A percentile compares a stretch with the other conserved stretches of the same genome.
These are phyloP conservation scores for Drosophila putrida DNA, from an alignment of 2,888 invertebrate species.

Conservation along the genomic window DNA sequence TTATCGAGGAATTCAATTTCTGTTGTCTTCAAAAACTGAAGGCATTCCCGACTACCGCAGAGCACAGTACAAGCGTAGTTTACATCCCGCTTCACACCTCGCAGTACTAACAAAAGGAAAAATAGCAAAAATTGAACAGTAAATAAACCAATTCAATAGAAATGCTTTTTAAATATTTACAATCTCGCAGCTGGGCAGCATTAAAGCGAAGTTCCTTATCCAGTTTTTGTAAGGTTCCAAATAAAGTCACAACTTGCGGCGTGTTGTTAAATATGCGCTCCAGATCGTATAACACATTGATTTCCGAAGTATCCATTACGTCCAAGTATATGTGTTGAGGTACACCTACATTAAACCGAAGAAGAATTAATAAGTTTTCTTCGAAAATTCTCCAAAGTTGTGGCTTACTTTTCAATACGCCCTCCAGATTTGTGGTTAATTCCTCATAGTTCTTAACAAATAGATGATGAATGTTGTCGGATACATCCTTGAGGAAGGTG, in stretches of 20 bases:
- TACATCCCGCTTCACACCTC: constrained; percentile 65
- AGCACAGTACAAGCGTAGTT: constrained; percentile 66
- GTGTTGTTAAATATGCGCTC: constrained; percentile 90
- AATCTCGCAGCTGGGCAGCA: constrained; percentile 90
- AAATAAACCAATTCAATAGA: neutral
- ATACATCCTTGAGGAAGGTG: constrained; percentile 90
- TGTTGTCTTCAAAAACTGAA: constrained; percentile 56
- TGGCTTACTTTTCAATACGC: constrained; percentile 88
- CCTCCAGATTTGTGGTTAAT: constrained; percentile 88
- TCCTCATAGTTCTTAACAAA: constrained; percentile 91
- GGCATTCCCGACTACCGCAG: constrained; percentile 52
- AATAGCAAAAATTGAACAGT: too few relatives aligned
- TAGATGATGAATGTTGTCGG: constrained; percentile 90
- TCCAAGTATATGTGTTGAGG: constrained; percentile 89
- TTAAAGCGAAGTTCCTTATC: constrained; percentile 89
- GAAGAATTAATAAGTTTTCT: neutral
- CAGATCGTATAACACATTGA: constrained; percentile 91
- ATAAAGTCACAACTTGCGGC: constrained; percentile 88
- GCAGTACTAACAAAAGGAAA: constrained; percentile 36
- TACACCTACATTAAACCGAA: constrained; percentile 76
- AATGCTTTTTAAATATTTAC: constrained; percentile 84
- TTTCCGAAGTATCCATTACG: constrained; percentile 91
- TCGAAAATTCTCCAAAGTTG: too few relatives aligned
- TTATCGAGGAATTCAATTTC: constrained; percentile 57
- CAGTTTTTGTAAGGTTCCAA: constrained; percentile 88